Evolutionary conservation across 2,797 vertebrate species (phyloP).

Genomic region (Hemitrygon akajei): DNA sequence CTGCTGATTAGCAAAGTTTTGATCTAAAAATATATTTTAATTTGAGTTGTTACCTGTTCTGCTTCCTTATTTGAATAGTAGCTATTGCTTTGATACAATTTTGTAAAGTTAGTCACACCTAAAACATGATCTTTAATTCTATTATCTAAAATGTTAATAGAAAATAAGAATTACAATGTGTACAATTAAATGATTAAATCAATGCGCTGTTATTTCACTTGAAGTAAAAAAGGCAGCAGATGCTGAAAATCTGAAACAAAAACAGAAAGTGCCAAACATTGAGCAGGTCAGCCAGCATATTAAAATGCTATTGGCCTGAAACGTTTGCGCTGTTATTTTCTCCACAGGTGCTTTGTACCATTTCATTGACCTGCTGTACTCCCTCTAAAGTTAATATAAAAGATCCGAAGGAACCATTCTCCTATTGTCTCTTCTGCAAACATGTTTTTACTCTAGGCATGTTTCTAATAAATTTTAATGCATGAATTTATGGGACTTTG

Average conservation of each 20-base stretch:
- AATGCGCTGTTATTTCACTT: neutral
- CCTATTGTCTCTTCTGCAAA: neutral
- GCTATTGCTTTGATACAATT: neutral
- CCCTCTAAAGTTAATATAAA: neutral
- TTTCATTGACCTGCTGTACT: neutral
- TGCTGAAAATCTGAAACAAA: too few relatives aligned
- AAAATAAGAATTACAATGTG: neutral
- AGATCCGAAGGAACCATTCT: neutral
- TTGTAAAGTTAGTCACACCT: neutral
- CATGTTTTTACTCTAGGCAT: too few relatives aligned
- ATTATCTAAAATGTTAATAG: neutral
- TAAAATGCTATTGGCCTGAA: too few relatives aligned
- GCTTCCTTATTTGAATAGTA: neutral
- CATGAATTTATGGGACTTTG: too few relatives aligned
- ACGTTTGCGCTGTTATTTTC: too few relatives aligned
- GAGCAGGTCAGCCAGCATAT: too few relatives aligned
- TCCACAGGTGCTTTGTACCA: neutral
- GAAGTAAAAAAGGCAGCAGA: too few relatives aligned
- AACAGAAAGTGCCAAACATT: too few relatives aligned
- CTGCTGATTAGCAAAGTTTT: neutral
- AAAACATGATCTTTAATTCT: neutral
- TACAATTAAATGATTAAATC: neutral
- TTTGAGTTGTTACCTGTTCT: neutral
- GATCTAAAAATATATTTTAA: conserved; percentile 20
- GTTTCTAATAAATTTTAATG: too few relatives aligned